These are phyloP conservation scores for Drosophila borborema DNA, from an alignment of 2,888 invertebrate species.

Conservation along the genomic window DNA sequence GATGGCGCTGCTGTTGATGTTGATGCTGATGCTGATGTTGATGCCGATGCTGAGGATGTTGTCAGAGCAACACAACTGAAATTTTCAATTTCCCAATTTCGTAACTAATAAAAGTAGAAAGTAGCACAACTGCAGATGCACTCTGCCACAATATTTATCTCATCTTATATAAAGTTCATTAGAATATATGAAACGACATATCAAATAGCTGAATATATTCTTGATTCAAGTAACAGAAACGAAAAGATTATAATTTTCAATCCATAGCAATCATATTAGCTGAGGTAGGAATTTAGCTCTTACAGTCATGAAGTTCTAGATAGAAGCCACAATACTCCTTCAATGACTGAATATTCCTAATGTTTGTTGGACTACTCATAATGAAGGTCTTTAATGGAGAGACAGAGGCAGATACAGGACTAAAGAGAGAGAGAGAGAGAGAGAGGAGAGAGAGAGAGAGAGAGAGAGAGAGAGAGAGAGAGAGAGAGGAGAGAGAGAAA, in stretches of 20 bases:
- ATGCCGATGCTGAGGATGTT: neutral
- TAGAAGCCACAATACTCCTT: neutral
- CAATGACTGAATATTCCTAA: neutral
- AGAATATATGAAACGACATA: too few relatives aligned
- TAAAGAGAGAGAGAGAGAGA: neutral
- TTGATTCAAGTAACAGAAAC: too few relatives aligned
- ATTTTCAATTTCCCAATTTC: slow-evolving; percentile 4
- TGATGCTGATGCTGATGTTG: neutral
- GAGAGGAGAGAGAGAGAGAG: neutral
- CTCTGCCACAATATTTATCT: neutral
- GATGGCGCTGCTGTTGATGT: slow-evolving; percentile 6
- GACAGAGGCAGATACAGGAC: neutral
- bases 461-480: neutral
- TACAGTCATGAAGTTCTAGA: neutral
- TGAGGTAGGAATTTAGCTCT: too few relatives aligned
- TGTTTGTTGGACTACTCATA: neutral
- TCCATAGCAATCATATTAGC: too few relatives aligned
- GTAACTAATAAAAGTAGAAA: neutral
- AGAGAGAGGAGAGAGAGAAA: neutral
- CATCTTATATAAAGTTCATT: neutral
- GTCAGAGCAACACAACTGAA: slow-evolving; percentile 2
- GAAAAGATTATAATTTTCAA: too few relatives aligned
- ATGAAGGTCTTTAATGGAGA: neutral
- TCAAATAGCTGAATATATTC: too few relatives aligned
- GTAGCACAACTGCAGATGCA: neutral